Conservation (phyloP, 2,888 invertebrate species). For the Zhengitettix transpicula region DNA sequence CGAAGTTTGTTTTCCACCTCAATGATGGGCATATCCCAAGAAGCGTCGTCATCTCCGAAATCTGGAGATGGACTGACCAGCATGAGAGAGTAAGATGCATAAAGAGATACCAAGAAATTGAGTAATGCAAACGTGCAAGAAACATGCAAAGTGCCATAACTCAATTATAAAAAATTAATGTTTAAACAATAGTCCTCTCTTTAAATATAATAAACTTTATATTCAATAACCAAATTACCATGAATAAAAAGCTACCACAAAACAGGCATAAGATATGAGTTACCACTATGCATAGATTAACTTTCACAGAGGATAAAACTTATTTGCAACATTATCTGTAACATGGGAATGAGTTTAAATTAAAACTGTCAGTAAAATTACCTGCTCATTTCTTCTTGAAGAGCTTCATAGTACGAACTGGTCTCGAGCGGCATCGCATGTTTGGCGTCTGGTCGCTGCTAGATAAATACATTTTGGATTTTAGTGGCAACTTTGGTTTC, state of each 20-base stretch:
- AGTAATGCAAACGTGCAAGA: background rate
- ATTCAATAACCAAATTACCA: no score
- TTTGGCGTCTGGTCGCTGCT: conserved; percentile 18
- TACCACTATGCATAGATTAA: no score
- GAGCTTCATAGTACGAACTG: conserved; percentile 19
- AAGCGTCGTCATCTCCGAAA: conserved; percentile 12
- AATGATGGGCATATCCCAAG: conserved; percentile 16
- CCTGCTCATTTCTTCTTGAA: conserved; percentile 31
- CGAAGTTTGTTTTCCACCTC: conserved; percentile 10
- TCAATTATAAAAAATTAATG: no score
- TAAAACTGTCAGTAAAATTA: conserved; percentile 10
- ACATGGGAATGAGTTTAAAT: no score
- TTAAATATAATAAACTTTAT: no score
- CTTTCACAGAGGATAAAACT: no score
- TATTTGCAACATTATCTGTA: no score
- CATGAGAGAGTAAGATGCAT: background rate
- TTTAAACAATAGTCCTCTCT: no score
- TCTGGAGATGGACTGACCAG: conserved; percentile 9
- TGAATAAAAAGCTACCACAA: no score
- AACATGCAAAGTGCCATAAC: background rate
- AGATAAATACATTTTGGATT: conserved; percentile 9
- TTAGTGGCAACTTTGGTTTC: background rate
- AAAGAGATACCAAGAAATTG: background rate
- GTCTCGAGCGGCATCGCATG: conserved; percentile 14
- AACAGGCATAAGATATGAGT: no score